These are phyloP conservation scores for Colinus virginianus DNA, from an alignment of 2,113 vertebrate genomes.

Conservation along the genomic window DNA sequence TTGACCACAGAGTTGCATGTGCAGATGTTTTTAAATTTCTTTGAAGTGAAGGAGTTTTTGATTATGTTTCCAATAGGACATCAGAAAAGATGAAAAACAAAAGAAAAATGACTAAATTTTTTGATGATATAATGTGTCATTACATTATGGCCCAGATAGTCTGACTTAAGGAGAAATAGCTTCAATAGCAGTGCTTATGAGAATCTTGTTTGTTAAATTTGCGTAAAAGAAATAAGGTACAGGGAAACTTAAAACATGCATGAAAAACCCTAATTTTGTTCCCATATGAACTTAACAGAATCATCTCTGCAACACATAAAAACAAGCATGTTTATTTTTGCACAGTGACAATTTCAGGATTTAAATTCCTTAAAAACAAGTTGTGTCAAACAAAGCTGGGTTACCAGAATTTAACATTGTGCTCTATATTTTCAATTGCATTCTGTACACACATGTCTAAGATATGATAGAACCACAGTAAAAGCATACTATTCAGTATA, in stretches of 20 bases:
- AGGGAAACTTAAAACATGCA: not conserved
- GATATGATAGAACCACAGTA: not conserved
- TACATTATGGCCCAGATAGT: not conserved
- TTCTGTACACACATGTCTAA: conserved; percentile 9
- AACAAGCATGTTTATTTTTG: conserved; percentile 60
- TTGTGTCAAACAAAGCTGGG: conserved; percentile 22
- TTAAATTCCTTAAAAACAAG: conserved; percentile 44
- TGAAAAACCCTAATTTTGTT: not conserved
- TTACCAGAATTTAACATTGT: conserved; percentile 33
- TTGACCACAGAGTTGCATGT: not conserved
- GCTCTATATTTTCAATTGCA: conserved; percentile 39
- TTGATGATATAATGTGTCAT: not conserved
- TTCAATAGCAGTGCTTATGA: not conserved
- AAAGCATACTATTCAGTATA: conserved; percentile 45
- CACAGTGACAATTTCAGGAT: conserved; percentile 52
- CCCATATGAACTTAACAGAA: not conserved
- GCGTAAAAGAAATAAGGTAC: not conserved
- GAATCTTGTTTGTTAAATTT: not conserved
- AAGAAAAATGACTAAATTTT: not conserved
- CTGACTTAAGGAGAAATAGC: not conserved
- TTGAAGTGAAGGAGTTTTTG: not conserved
- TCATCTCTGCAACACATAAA: conserved; percentile 32
- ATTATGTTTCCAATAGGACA: not conserved
- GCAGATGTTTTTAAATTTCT: not conserved
- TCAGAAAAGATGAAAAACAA: not conserved